Base-by-base conservation (phyloP, 2,113 vertebrate genomes). In the Gallinago jamesoni region DNA sequence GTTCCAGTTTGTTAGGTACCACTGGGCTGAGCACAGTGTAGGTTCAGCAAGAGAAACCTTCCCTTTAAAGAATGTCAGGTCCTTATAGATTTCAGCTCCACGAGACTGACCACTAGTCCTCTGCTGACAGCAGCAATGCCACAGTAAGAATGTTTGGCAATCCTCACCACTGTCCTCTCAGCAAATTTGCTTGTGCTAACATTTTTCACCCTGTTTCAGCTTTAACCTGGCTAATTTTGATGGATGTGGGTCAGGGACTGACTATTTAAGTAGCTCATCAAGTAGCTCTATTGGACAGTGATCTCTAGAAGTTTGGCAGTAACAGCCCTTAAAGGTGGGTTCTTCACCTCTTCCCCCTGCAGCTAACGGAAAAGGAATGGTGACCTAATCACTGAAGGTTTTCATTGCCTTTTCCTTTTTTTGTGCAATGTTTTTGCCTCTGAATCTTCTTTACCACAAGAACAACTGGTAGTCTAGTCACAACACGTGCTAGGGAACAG, bases 31-130 rank as follows among this genome's bases (percentile, higher is more conserved):
- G 78, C 15, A 21, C 31, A 52, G 28, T 7, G 12, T 10, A 50
- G 35, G 11, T 41, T 86, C 67, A 67, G 27, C 3, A 45, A 45
- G 0, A 90, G 62, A 70, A 79, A 69, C 6, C 23, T 76, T 56
- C 6, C 6, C 45, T 57, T 72, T 66, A 52, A 68, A 48, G 28
- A 30, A 13, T 57, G 6, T 20, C 23, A 70, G 9, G 16, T 67
- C 31, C 48, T 39, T 37, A 31, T 7, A 73, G 31, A 66, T 73
- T 91, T 77, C 43, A 50, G 12, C 67, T 80, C 57, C 1, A 2
- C 31, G 43, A 68, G 5, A 15, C 15, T 1, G 1, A 59, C 23
- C 2, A 0, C 15, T n/a, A 0, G 0, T 59, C 52, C 60, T 56
- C 56, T 59, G 43, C 52, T 70, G 77, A 77, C 73, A 67, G 60